Evolutionary conservation across 2,888 invertebrate genomes (phyloP).

Genomic region (Cryptocheilus praepositus): DNA sequence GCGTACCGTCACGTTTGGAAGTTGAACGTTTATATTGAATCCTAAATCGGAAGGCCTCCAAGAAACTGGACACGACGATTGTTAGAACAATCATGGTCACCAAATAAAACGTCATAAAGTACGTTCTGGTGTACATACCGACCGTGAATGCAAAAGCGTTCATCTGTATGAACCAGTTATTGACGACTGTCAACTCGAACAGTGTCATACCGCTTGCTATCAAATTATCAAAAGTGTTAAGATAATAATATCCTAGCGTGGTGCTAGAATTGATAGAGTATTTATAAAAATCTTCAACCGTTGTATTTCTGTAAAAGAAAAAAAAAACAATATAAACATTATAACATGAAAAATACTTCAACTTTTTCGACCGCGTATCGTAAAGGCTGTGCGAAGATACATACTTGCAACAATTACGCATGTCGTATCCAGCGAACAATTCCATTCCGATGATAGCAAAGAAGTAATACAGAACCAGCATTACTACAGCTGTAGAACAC

Average conservation of each 20-base stretch:
- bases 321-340: background rate
- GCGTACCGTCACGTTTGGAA: conserved; percentile 83
- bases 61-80: conserved; percentile 91
- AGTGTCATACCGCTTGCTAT: conserved; percentile 87
- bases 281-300: conserved; percentile 88
- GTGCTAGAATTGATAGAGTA: conserved; percentile 82
- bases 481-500: conserved; percentile 88
- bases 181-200: conserved; percentile 92
- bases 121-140: conserved; percentile 85
- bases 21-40: conserved; percentile 91
- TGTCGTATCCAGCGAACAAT: conserved; percentile 84
- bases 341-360: background rate
- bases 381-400: conserved; percentile 64
- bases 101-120: conserved; percentile 92
- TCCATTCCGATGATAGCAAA: conserved; percentile 95
- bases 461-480: conserved; percentile 90
- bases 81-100: conserved; percentile 94
- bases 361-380: conserved; percentile 1
- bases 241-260: conserved; percentile 88
- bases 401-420: conserved; percentile 89
- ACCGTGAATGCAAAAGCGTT: conserved; percentile 86
- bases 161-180: conserved; percentile 96
- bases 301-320: conserved; percentile 80
- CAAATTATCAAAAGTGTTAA: conserved; percentile 90
- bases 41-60: conserved; percentile 91